These are phyloP conservation scores for Procambarus virginalis DNA, from an alignment of 1,140 invertebrate genomes.

Conservation along the genomic window DNA sequence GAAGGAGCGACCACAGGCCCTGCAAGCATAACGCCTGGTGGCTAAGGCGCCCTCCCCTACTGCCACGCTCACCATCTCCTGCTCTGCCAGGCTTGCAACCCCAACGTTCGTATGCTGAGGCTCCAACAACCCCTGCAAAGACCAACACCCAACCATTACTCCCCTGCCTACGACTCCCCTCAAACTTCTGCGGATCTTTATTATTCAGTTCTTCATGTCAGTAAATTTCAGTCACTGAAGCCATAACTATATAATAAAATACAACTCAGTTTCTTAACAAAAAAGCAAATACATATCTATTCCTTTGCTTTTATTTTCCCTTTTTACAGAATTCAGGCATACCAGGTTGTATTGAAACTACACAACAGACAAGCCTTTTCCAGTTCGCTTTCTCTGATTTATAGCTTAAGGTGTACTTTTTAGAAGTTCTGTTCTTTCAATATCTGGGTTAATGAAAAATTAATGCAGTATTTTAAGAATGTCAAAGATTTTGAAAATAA, in stretches of 20 bases:
- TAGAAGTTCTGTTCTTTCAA: background rate
- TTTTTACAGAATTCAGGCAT: too few species aligned
- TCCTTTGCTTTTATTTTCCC: background rate
- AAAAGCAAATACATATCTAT: background rate
- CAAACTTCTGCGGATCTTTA: background rate
- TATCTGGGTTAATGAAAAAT: background rate
- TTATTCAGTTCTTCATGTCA: background rate
- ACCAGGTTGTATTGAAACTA: too few species aligned
- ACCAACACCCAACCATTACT: slow-evolving; percentile 60
- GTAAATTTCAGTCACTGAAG: background rate
- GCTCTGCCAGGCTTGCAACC: slow-evolving; percentile 21
- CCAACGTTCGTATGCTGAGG: slow-evolving; percentile 8
- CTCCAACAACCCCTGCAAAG: slow-evolving; percentile 54
- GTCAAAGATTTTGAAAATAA: background rate
- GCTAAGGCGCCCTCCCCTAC: slow-evolving; percentile 31
- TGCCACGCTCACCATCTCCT: slow-evolving; percentile 44
- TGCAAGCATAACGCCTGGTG: slow-evolving; percentile 93
- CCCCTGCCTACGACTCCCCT: background rate
- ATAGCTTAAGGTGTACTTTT: background rate
- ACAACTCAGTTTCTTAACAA: background rate
- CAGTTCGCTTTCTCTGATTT: background rate
- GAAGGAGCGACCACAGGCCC: slow-evolving; percentile 97
- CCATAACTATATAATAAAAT: background rate
- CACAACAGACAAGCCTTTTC: too few species aligned
- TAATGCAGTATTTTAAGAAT: background rate